Evolutionary conservation across 2,113 vertebrate species (phyloP), one percentile per base, ranked within the genome.

Genomic region (Alces alces): DNA sequence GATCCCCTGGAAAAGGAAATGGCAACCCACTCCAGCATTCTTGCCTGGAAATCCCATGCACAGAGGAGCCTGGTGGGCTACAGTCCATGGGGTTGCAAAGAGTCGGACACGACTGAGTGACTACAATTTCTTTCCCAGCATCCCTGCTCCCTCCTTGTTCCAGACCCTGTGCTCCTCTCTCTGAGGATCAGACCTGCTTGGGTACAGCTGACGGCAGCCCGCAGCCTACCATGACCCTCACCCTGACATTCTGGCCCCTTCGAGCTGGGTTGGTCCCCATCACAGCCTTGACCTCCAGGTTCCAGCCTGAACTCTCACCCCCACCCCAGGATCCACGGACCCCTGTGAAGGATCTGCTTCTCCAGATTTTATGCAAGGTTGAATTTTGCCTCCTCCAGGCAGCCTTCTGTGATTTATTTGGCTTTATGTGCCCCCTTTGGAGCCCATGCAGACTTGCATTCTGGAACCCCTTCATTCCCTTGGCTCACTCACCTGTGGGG

Each of bases 261-360:
- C 50, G 2, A 23, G 21, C 33, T 58, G 70, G 28, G 3, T 58
- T 36, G 55, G 23, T 43, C 17, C 13, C 5, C 13, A 33, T 17
- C 19, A 14, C 19, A 15, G 19, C n/a, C 36, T 82, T 89, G 60
- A 36, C 45, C 91, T 89, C 60, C 55, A 16, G 73, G 39, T 21
- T 52, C 50, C 17, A 17, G 5, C 43, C 47, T 70, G 64, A 27
- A 16, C 57, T 43, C 57, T 30, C 7, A 19, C 4, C 11, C 7
- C 3, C 0, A 1, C 16, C 11, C 7, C 3, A 4, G 30, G 6
- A 12, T 39, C n/a, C 55, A 21, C 0, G 12, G 11, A 25, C 2
- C 2, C 21, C n/a, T 16, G 5, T n/a, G 7, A 3, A 43, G 30
- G 21, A 76, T 85, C 47, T 16, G 5, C 39, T 66, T 50, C 33